Base-by-base conservation (phyloP, 64 coral and sea anemone species). In the Catalaphyllia jardinei region DNA sequence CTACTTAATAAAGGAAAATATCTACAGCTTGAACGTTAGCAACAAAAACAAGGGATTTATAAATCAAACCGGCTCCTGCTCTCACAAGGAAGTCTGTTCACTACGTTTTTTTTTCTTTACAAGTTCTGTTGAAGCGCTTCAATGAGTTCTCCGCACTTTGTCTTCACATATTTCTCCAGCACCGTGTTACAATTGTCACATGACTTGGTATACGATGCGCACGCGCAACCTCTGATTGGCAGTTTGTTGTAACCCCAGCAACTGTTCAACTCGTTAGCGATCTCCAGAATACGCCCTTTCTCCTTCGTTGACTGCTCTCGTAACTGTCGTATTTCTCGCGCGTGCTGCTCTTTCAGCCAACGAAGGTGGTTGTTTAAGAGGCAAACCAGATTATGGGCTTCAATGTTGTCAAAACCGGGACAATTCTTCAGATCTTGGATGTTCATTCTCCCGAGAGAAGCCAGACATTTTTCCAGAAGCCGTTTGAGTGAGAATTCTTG, bases 241-340 rank as follows among this genome's bases (percentile, higher is more conserved):
- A 94, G 89, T 72, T 94, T 94, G 79, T 94, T 90, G 18, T 91
- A 94, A 0, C 93, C 93, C 93, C 93, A 94, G 39, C 93, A 91
- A 74, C 52, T 88, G 33, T 94, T 94, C 19, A 94, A 35, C 2
- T 86, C 89, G 7, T 94, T 90, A 15, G 87, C 93, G 62, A 87
- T 94, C 38, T 86, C 83, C 72, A 91, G 29, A 31, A 75, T 82
- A 3, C 82, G 74, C n/a, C 76, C 74, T 75, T 94, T 94, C 69
- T 94, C 93, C 8, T 82, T 78, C 20, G 46, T 81, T 28, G 87
- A 82, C 17, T 94, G 93, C 19, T 94, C 93, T 55, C 74, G 86
- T 22, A 94, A 31, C 19, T 91, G 69, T n/a, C 93, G 75, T 28
- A 90, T 81, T 76, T 94, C 93, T 22, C 93, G 71, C 2, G 62